Evolutionary conservation across 37 sponge, comb jelly and placozoan genomes (phyloP).

Genomic region (Ephydatia muelleri): DNA sequence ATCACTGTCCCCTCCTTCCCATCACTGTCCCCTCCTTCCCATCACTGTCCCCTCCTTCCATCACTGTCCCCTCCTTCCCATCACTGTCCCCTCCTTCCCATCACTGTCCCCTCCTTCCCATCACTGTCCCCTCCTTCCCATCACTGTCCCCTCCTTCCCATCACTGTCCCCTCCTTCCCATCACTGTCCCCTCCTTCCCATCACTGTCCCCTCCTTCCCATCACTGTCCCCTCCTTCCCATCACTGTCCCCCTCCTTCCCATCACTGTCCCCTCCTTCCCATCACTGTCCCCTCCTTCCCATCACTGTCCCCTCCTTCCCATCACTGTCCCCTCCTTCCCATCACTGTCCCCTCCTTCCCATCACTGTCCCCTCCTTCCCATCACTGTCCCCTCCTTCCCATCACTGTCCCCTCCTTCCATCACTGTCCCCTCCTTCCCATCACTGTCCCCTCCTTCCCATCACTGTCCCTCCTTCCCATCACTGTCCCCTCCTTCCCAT

Average conservation of each 20-base stretch:
- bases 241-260: neutral
- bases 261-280: neutral
- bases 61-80: too few relatives aligned
- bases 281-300: neutral
- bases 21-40: too few relatives aligned
- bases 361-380: neutral
- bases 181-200: neutral
- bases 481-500: neutral
- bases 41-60: too few relatives aligned
- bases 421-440: neutral
- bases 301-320: neutral
- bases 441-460: neutral
- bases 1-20: too few relatives aligned
- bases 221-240: neutral
- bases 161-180: neutral
- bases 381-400: neutral
- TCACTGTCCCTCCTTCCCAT: neutral
- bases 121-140: slow-evolving; percentile 6
- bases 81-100: too few relatives aligned
- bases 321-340: neutral
- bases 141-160: neutral
- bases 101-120: neutral
- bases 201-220: slow-evolving; percentile 2
- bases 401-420: neutral
- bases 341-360: neutral